A percentile compares a stretch with the other conserved stretches of the same genome.
phyloP scores from a whole-genome alignment of 2,797 vertebrate genomes.

The Mus caroli region DNA sequence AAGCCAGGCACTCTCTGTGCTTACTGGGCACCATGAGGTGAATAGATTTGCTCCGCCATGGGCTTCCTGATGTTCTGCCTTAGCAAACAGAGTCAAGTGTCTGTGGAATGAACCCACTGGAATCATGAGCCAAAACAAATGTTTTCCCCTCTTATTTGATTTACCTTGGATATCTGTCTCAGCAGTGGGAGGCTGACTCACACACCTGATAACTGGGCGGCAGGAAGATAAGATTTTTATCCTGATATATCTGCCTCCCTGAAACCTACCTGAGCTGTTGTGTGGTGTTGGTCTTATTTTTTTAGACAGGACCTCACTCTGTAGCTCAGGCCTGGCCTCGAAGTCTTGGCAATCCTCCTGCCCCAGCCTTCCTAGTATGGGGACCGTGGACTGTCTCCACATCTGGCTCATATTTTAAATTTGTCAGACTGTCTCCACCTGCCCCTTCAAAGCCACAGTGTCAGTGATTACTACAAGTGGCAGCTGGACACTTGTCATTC shows the following conservation, averaged over 20 bases:
- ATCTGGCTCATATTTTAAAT: not conserved
- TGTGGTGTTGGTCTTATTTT: not conserved
- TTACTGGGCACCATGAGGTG: no score
- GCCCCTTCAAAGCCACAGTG: not conserved
- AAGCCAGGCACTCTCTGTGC: not conserved
- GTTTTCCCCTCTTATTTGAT: not conserved
- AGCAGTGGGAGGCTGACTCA: not conserved
- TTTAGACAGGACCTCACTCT: not conserved
- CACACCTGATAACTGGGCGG: not conserved
- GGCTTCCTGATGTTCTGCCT: not conserved
- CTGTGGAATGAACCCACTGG: not conserved
- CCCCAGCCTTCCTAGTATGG: not conserved
- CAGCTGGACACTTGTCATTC: not conserved
- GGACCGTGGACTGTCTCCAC: not conserved
- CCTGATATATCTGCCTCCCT: slow-evolving; percentile 5
- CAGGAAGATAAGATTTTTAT: not conserved
- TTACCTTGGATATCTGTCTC: not conserved
- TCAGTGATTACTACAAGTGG: not conserved
- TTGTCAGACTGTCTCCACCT: not conserved
- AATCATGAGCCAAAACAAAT: not conserved
- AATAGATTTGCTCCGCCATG: not conserved
- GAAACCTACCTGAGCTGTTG: not conserved
- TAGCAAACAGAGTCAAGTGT: not conserved
- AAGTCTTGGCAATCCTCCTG: not conserved
- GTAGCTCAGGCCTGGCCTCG: not conserved